Evolutionary conservation across 2,797 vertebrate species (phyloP), one percentile per base, ranked within the genome.

Genomic region (Sciurus carolinensis): DNA sequence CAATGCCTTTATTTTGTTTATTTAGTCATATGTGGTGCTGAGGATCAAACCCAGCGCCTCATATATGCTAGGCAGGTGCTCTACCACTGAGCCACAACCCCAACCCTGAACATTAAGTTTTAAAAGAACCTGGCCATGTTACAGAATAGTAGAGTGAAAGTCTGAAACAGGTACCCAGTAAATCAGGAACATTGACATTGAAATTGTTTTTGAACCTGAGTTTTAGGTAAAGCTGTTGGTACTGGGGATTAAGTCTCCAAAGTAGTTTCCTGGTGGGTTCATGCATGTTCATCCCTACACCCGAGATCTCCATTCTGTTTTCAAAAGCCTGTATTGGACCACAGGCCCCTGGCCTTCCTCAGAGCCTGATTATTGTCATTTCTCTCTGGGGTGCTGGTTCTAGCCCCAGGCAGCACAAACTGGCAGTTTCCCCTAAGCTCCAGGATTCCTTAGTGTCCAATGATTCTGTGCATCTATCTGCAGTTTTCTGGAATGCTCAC

Each of bases 91-190:
- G 9, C 44, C 44, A 47, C 44, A 47, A 47, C 44, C 44, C 9
- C 44, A 47, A 9, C 7, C 9, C 44, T 47, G 44, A 94, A 50
- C 88, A 97, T 96, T 94, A 95, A 85, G 82, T 26, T 95, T 82
- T 86, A 84, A 83, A 7, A 77, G 50, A 59, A 59, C 79, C 30
- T 76, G 71, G 30, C 0, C 0, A 44, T 54, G 10, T 24, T 42
- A 91, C 36, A 57, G 44, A 84, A 3, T 81, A 50, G 87, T 24
- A 75, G 59, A 92, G 28, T 1, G 3, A 33, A 72, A 77, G 20
- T 86, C 20, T 89, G 75, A 95, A 90, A 59, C 17, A 36, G 22
- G 0, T 77, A 50, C 47, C 4, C n/a, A 28, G n/a, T 36, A 77
- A 75, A 87, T 75, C 75, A 80, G 72, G 82, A 80, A 36, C 39